Base-by-base conservation (phyloP, 2,113 vertebrate species). In the Amazona vittata region DNA sequence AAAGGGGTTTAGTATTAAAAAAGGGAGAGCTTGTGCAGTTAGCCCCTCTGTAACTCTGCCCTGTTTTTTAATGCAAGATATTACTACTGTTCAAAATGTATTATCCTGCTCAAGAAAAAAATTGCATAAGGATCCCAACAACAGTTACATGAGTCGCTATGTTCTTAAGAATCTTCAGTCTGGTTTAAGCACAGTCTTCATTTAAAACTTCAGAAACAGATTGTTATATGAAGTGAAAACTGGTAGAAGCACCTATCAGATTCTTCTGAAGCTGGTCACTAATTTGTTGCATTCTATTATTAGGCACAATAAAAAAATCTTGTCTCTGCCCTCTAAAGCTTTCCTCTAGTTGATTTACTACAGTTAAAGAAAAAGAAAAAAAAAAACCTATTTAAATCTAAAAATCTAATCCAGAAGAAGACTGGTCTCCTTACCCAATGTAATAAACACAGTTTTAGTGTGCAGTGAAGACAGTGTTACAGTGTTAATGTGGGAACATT, bases 231-330 rank as follows among this genome's bases (percentile, higher is more conserved):
- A 95, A 79, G 49, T 15, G 7, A 11, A 96, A 95, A 84, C 18
- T 90, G 90, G 31, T 43, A n/a, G 71, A 96, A 97, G 74, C 57
- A 83, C 26, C 24, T 93, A 90, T 53, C 25, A 84, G 88, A 63
- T 67, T 64, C 24, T 85, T 90, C 50, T 89, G 95, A 96, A 93
- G 39, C 49, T 92, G 55, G 47, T 73, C 92, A 95, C 15, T 79
- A 85, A 39, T 92, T 93, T 93, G 35, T 97, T 97, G 77, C n/a
- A 73, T 47, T 91, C 43, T 39, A 69, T 95, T 96, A 90, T 83
- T 83, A 93, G 26, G 44, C 95, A 83, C n/a, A 94, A 90, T 92
- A 44, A 95, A 96, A 96, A 96, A 96, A 92, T 86, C 68, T 96
- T 10, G 33, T 86, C 93, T 69, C 74, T 74, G 43, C 12, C 33